These are phyloP conservation scores for Sinocyclocheilus grahami DNA, from an alignment of 2,113 vertebrate genomes.

Conservation along the genomic window DNA sequence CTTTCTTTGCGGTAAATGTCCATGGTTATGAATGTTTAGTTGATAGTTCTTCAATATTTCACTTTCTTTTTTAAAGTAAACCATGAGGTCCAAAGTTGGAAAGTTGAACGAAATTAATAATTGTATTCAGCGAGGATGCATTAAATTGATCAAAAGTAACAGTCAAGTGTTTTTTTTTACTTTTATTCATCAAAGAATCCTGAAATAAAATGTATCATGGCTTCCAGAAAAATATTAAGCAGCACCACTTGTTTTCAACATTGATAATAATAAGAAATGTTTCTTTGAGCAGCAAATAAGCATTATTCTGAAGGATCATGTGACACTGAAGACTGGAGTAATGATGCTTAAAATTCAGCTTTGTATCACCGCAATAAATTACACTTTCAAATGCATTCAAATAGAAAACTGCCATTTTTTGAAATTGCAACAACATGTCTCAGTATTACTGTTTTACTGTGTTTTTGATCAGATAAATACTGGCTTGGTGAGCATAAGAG, in stretches of 20 bases:
- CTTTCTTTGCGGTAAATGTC: background rate
- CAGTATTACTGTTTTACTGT: background rate
- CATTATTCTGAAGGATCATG: background rate
- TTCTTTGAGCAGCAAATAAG: background rate
- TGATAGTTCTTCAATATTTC: conserved; percentile 2
- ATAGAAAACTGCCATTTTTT: background rate
- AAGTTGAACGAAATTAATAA: background rate
- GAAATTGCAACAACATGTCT: background rate
- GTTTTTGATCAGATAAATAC: background rate
- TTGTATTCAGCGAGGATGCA: background rate
- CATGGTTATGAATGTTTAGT: background rate
- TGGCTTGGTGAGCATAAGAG: no score
- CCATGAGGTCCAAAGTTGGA: background rate
- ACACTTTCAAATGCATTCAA: background rate
- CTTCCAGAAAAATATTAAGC: background rate
- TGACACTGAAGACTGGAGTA: background rate
- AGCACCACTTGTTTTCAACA: background rate
- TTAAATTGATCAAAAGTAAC: background rate
- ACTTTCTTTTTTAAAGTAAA: conserved; percentile 1
- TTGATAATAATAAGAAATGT: background rate
- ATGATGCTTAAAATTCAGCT: background rate
- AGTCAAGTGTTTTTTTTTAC: background rate
- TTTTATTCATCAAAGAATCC: background rate
- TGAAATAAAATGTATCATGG: background rate
- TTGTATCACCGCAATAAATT: background rate